Percentiles rank a stretch among this genome's conserved stretches.
phyloP scores from a whole-genome alignment of 1,140 invertebrate species.

The Papilio polytes region DNA sequence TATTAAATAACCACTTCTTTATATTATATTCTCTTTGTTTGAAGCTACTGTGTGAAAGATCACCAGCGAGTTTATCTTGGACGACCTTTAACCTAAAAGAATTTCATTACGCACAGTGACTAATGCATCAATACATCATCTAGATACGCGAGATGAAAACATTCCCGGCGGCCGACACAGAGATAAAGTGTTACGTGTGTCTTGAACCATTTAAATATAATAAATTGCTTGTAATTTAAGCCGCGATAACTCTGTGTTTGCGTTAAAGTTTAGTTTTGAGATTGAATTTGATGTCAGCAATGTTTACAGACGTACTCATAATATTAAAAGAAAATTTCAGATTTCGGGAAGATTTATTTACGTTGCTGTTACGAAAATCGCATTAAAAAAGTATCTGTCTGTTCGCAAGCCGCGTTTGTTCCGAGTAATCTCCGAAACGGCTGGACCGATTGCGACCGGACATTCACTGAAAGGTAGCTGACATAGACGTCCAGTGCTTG shows the following conservation, averaged over 20 bases:
- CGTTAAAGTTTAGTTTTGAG: neutral
- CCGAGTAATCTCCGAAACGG: no score
- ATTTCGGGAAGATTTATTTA: no score
- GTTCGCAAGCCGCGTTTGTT: no score
- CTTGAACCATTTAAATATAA: neutral
- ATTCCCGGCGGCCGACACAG: slow-evolving; percentile 2
- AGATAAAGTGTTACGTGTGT: slow-evolving; percentile 2
- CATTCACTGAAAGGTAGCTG: no score
- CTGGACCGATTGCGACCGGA: no score
- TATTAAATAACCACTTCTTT: slow-evolving; percentile 18
- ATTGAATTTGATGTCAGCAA: no score
- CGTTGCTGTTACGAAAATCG: no score
- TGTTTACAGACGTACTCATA: no score
- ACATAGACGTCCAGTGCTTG: no score
- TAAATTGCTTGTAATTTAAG: slow-evolving; percentile 26
- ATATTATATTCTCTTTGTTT: slow-evolving; percentile 11
- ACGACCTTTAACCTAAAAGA: slow-evolving; percentile 47
- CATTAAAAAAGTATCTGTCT: no score
- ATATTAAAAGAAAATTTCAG: no score
- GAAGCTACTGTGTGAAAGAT: slow-evolving; percentile 31
- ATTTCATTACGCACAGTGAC: slow-evolving; percentile 48
- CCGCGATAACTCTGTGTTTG: slow-evolving; percentile 5
- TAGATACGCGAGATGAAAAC: slow-evolving; percentile 41
- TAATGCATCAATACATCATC: slow-evolving; percentile 59
- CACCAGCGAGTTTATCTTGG: slow-evolving; percentile 28